Conservation (phyloP, 2,888 invertebrate species). For the Drosophila subquinaria region DNA sequence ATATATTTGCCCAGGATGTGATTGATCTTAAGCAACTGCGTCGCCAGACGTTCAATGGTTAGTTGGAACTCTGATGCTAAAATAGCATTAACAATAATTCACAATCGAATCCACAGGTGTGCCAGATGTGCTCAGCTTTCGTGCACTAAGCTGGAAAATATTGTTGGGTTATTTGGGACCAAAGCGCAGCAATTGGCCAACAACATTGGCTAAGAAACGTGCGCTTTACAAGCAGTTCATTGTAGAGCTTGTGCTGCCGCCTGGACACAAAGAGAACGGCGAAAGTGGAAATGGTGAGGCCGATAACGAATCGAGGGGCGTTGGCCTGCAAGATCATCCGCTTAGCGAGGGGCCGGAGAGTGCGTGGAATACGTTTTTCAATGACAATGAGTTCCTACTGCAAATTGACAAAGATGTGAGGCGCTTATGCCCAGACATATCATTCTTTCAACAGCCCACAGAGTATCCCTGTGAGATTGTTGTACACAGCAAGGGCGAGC, state of each 20-base stretch:
- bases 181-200: constrained; percentile 89
- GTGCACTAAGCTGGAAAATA: constrained; percentile 95
- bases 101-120: constrained; percentile 89
- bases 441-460: constrained; percentile 98
- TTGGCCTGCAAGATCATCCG: constrained; percentile 90
- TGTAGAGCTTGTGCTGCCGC: constrained; percentile 95
- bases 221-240: constrained; percentile 93
- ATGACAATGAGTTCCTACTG: constrained; percentile 97
- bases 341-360: constrained; percentile 97
- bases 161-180: constrained; percentile 93
- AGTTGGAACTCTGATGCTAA: constrained; percentile 48
- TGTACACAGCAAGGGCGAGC: constrained; percentile 92
- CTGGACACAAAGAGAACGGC: constrained; percentile 88
- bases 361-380: constrained; percentile 97
- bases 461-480: constrained; percentile 94
- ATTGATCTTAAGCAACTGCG: constrained; percentile 90
- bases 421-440: constrained; percentile 97
- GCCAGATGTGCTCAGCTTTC: constrained; percentile 93
- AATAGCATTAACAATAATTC: background rate
- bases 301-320: constrained; percentile 84
- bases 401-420: constrained; percentile 99
- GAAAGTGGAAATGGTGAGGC: constrained; percentile 20
- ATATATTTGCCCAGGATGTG: constrained; percentile 89
- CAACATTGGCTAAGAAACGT: constrained; percentile 90
- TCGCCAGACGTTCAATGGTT: constrained; percentile 93